Conservation (phyloP, 2,113 vertebrate genomes). For the Chaenogobius annularis region DNA sequence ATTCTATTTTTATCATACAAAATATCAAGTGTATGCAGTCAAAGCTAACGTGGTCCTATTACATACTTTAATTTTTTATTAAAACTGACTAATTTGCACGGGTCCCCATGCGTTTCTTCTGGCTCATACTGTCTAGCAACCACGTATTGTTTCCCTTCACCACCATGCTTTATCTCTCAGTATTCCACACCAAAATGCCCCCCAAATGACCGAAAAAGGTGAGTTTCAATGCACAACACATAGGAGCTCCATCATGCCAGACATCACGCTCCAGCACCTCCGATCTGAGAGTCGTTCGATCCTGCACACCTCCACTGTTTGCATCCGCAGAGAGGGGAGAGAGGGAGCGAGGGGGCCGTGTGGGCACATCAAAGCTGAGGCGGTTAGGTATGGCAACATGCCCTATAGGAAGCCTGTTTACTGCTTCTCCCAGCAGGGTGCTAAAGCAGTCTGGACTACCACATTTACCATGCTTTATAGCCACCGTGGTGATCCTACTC, state of each 20-base stretch:
- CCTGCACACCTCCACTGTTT: conserved; percentile 30
- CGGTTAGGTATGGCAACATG: conserved; percentile 39
- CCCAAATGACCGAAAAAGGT: conserved; percentile 23
- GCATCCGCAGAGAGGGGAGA: conserved; percentile 19
- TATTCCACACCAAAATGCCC: conserved; percentile 8
- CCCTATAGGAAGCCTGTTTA: conserved; percentile 48
- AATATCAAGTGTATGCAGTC: no score
- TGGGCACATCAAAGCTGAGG: conserved; percentile 60
- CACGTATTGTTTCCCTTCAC: conserved; percentile 6
- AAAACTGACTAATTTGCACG: not conserved
- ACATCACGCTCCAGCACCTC: conserved; percentile 70
- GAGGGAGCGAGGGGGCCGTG: conserved; percentile 7
- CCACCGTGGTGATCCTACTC: conserved; percentile 14
- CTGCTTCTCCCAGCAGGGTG: conserved; percentile 35
- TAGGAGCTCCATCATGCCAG: conserved; percentile 44
- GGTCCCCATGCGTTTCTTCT: not conserved
- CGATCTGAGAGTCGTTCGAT: conserved; percentile 57
- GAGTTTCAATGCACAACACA: conserved; percentile 20
- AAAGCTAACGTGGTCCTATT: no score
- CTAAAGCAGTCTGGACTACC: conserved; percentile 6
- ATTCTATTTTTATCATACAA: no score
- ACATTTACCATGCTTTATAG: conserved; percentile 32
- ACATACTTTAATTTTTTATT: no score
- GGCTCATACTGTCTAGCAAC: not conserved
- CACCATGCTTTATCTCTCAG: conserved; percentile 19